Evolutionary conservation across 2,888 invertebrate genomes (phyloP), one percentile per base, ranked within the genome.

Genomic region (Gerosis bhagava): DNA sequence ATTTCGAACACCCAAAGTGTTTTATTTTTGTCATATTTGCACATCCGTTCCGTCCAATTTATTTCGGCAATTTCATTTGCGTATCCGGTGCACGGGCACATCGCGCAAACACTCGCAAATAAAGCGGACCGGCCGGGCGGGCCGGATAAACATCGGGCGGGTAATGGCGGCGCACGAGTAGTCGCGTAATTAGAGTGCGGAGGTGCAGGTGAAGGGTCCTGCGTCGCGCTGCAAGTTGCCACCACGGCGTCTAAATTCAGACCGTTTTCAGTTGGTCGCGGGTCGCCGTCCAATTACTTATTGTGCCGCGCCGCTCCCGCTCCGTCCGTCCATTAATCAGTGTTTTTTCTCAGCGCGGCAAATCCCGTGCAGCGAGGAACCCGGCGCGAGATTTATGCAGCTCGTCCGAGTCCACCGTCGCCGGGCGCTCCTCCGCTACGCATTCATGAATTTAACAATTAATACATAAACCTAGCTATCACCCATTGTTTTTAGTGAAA

Each of bases 231-330:
- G n/a, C n/a, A n/a, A 11, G 6, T 19, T 11, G 19, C 11, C 11
- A 19, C 11, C 17, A 11, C 11, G 32, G 7, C 10, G 10, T 22
- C 26, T 43, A 43, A 34, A 43, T 26, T 43, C 34, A 43, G 35
- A 43, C 34, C 43, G 35, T 43, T 35, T 26, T 26, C 28, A 26
- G 43, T 16, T 11, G 11, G 10, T 32, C 25, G 16, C 41, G 53
- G 57, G 53, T 56, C 54, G 59, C 53, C 55, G 54, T 54, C 63
- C 67, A 56, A 59, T 59, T 59, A 59, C 59, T 57, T 56, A 56
- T 52, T 49, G 56, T 52, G 51, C 50, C 50, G 39, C 39, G 53
- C 49, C 58, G 58, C 57, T 54, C 56, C 53, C 44, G 52, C 47
- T 51, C 45, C 46, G 51, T 43, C 49, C 58, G 44, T 53, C 53